Evolutionary conservation across 2,113 vertebrate genomes (phyloP), one percentile per base, ranked within the genome.

Genomic region (Pituophis catenifer): DNA sequence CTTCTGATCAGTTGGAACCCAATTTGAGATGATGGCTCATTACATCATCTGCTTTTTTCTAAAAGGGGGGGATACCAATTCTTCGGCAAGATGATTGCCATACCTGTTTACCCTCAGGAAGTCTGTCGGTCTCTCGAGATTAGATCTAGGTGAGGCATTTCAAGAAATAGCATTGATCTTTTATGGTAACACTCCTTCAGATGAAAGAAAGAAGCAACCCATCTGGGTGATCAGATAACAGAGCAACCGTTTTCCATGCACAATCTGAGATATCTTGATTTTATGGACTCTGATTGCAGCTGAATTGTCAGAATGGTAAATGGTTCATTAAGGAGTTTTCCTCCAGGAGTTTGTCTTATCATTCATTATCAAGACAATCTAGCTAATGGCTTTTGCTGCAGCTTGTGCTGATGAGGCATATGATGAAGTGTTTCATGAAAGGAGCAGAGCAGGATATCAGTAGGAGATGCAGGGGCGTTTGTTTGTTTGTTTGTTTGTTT

Each of bases 81-180:
- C 21, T 38, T 44, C 8, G 2, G 2, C 29, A 70, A 50, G 29
- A 90, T 17, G 26, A 90, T 38, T 24, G n/a, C 8, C 55, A 38
- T 89, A 55, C 54, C 53, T 57, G 88, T 57, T 89, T 89, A 89
- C n/a, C 17, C 26, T 58, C 29, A 58, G 87, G 52, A 87, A 89
- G 59, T 23, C 48, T 62, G 15, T 1, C 5, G 86, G 91, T 93
- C 88, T 86, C 88, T 8, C 10, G 70, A 58, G 88, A 81, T 57
- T 29, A 44, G 26, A 57, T 48, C 21, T 38, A 44, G 89, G 91
- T 58, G 85, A 44, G 93, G 86, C 65, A 89, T 75, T 81, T 88
- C 94, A 65, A 94, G 96, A 95, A 96, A 91, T 4, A 92, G 93
- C 96, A 97, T 97, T 97, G 96, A 97, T 96, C 59, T 54, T 58